These are phyloP conservation scores for Craniophora ligustri DNA, from an alignment of 2,888 invertebrate species.

Conservation along the genomic window DNA sequence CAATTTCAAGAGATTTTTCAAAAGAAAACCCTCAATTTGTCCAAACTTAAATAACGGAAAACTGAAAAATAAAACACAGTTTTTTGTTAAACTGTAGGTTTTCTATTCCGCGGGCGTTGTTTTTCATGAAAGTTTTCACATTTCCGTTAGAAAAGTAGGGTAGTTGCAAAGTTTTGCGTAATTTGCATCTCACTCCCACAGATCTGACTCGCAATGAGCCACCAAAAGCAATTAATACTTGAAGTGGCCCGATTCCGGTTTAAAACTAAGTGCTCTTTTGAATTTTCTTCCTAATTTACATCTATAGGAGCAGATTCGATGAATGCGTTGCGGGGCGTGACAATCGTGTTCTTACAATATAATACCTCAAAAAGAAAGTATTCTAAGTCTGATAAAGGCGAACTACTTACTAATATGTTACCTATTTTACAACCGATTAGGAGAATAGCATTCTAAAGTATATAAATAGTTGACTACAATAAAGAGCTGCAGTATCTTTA, in stretches of 20 bases:
- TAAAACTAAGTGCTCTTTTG: slow-evolving; percentile 86
- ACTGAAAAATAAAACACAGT: slow-evolving; percentile 52
- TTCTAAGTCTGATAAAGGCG: too few species aligned
- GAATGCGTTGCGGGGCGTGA: slow-evolving; percentile 49
- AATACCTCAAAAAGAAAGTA: slow-evolving; percentile 32
- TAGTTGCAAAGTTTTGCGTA: slow-evolving; percentile 82
- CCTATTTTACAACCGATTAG: too few species aligned
- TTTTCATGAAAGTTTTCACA: slow-evolving; percentile 82
- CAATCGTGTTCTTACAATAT: slow-evolving; percentile 41
- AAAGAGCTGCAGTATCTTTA: too few species aligned
- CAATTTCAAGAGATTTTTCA: not conserved
- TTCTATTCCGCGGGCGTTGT: slow-evolving; percentile 72
- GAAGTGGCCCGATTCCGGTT: slow-evolving; percentile 83
- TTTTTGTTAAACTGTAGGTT: slow-evolving; percentile 55
- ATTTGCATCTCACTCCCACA: slow-evolving; percentile 84
- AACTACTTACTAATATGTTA: too few species aligned
- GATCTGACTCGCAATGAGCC: slow-evolving; percentile 87
- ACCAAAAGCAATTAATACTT: slow-evolving; percentile 88
- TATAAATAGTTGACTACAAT: too few species aligned
- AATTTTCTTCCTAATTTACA: slow-evolving; percentile 81
- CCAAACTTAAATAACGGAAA: slow-evolving; percentile 3
- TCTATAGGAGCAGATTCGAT: slow-evolving; percentile 64
- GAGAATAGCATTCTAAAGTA: too few species aligned
- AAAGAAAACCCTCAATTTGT: not conserved
- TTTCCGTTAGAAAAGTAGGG: slow-evolving; percentile 84